A percentile compares a stretch with the other conserved stretches of the same genome.
Conservation (phyloP, 2,797 vertebrate genomes). For the Oryzias sinensis region DNA sequence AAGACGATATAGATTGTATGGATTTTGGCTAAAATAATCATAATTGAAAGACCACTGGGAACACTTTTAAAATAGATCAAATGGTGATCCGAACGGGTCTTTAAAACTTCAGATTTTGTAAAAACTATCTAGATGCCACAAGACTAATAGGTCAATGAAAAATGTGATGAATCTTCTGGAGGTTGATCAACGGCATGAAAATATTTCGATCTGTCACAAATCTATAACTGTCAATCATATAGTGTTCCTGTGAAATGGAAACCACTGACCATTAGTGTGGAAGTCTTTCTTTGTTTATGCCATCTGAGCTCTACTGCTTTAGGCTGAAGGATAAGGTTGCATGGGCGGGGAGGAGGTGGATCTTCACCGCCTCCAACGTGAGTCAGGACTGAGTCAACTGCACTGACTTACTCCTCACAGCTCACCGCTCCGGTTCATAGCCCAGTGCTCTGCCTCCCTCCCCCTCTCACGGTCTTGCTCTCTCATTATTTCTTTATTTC, state of each 20-base stretch:
- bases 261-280: conserved; percentile 30
- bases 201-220: conserved; percentile 1
- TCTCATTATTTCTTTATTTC: conserved; percentile 33
- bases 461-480: conserved; percentile 9
- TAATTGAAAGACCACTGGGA: too few relatives aligned
- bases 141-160: too few relatives aligned
- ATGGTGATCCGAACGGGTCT: too few relatives aligned
- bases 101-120: too few relatives aligned
- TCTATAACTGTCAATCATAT: conserved; percentile 15
- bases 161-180: neutral
- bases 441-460: conserved; percentile 32
- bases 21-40: too few relatives aligned
- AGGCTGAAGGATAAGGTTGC: conserved; percentile 61
- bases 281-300: conserved; percentile 49
- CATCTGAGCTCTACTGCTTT: conserved; percentile 48
- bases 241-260: conserved; percentile 29
- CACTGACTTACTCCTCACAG: conserved; percentile 73
- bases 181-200: neutral
- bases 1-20: too few relatives aligned
- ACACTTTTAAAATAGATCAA: too few relatives aligned
- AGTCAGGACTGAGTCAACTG: conserved; percentile 73
- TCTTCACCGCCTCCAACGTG: conserved; percentile 70
- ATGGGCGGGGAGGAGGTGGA: conserved; percentile 69
- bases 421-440: conserved; percentile 52
- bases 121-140: too few relatives aligned